phyloP scores from a whole-genome alignment of 2,113 vertebrate species.

The Gyps fulvus region DNA sequence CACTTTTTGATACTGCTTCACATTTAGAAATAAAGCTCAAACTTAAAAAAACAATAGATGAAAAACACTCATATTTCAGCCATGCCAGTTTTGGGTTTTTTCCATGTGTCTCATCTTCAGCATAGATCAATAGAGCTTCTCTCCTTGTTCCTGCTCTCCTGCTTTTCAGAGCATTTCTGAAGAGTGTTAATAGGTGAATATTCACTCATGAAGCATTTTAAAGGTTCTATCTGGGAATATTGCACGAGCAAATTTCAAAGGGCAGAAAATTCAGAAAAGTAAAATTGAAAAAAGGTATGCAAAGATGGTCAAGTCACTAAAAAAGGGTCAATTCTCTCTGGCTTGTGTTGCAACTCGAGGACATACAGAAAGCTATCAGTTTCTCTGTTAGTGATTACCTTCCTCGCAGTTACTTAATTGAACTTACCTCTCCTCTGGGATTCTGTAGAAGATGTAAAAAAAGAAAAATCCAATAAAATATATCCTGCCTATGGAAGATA shows the following conservation, averaged over 20 bases:
- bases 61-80: neutral
- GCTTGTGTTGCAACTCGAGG: neutral
- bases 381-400: neutral
- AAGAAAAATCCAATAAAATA: neutral
- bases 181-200: neutral
- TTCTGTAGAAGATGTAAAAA: neutral
- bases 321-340: neutral
- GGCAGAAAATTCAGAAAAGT: neutral
- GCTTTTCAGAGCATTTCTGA: neutral
- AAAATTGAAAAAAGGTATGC: neutral
- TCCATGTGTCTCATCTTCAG: neutral
- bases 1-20: neutral
- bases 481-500: neutral
- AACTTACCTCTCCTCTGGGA: neutral
- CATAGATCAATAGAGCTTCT: neutral
- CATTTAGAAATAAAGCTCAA: neutral
- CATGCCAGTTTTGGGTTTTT: rapidly evolving
- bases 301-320: neutral
- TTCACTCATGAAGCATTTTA: neutral
- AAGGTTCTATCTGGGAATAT: neutral
- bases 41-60: neutral
- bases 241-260: neutral
- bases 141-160: neutral
- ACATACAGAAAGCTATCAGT: neutral
- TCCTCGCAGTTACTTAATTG: neutral